Percentiles rank a stretch among this genome's conserved stretches.
These are phyloP conservation scores for Vidua macroura DNA, from an alignment of 2,113 vertebrate genomes.

Conservation along the genomic window DNA sequence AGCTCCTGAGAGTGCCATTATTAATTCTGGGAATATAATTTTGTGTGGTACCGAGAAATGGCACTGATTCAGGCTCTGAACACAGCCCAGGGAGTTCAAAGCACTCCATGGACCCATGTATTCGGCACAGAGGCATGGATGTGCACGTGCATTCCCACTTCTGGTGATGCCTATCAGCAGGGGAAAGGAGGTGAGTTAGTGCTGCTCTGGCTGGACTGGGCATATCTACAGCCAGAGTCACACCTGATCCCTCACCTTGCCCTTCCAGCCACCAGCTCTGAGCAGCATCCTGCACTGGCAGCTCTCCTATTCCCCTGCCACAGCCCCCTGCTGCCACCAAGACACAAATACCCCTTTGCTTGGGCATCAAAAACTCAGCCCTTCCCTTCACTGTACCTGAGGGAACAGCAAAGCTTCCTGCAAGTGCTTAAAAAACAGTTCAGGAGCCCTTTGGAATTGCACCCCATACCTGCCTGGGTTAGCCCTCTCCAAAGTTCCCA, in stretches of 20 bases:
- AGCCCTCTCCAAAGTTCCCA: not conserved
- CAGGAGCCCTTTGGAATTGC: not conserved
- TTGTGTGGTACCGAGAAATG: not conserved
- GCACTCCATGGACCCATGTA: not conserved
- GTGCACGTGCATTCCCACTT: not conserved
- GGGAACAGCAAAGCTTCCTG: not conserved
- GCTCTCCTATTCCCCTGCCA: not conserved
- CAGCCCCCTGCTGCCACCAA: not conserved
- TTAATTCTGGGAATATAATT: conserved; percentile 52
- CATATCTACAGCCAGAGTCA: not conserved
- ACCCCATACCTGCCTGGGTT: not conserved
- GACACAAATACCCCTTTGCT: not conserved
- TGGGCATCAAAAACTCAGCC: not conserved
- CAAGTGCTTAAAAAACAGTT: not conserved
- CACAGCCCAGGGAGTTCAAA: not conserved
- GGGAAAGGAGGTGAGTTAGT: not conserved
- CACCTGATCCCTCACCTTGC: not conserved
- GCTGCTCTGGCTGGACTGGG: not conserved
- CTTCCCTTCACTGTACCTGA: not conserved
- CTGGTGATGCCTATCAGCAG: not conserved
- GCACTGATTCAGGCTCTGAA: not conserved
- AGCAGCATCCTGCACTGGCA: not conserved
- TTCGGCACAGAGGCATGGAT: not conserved
- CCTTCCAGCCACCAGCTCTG: not conserved
- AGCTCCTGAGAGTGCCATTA: not conserved